Evolutionary conservation across 2,113 vertebrate genomes (phyloP), one percentile per base, ranked within the genome.

Genomic region (Elgaria multicarinata): DNA sequence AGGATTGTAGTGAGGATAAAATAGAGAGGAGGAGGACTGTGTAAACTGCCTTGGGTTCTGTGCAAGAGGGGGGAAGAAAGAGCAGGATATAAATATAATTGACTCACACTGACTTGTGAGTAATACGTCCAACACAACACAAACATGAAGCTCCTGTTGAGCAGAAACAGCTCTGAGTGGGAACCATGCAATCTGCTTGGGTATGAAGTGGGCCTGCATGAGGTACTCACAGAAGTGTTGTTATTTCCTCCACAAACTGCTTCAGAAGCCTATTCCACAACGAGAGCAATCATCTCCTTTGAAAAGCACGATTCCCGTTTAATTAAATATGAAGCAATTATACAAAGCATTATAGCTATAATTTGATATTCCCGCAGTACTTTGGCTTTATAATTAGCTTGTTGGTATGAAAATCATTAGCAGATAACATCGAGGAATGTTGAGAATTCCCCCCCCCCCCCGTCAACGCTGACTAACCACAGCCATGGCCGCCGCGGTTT

Each of bases 321-420:
- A 88, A 93, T 95, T 94, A 96, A 90, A 94, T 93, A 93, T 90
- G 87, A 93, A 95, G 89, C 76, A 92, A 92, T 92, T 86, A 93
- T 87, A 91, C 88, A 89, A 94, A 95, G 83, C 92, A 69, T 74
- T 89, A 2, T 90, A 39, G 85, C 88, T 83, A 3, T 58, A 90
- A 91, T 91, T 96, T 93, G 58, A 90, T 91, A 85, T 92, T 90
- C 94, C 95, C 96, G 88, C 84, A 91, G 93, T 92, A 92, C 90
- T 97, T 94, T 95, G 90, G 86, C 95, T 96, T 96, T 96, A 92
- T 96, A 97, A 96, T 97, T 97, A 97, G 96, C 95, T 97, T 95
- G 96, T 96, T 94, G 96, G 88, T 94, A 91, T 95, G 92, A 93
- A 95, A 95, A 81, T 92, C 80, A 91, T 96, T 96, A 96, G 95